Conservation (phyloP, 2,113 vertebrate genomes). For the Hassar affinis region DNA sequence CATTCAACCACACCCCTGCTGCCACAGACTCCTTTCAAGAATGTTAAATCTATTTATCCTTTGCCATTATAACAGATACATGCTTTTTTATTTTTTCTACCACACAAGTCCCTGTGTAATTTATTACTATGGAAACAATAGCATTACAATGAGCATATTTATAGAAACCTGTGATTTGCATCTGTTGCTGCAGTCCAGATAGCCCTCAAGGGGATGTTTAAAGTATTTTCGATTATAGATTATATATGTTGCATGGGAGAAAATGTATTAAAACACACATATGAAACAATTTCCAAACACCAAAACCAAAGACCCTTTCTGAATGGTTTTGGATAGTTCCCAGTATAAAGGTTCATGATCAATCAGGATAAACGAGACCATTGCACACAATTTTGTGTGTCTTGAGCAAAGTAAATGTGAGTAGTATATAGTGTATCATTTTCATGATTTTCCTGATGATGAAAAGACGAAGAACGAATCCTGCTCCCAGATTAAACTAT, state of each 20-base stretch:
- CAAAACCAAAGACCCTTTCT: background rate
- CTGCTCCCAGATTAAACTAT: background rate
- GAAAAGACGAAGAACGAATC: background rate
- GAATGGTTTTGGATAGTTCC: background rate
- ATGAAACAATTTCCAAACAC: background rate
- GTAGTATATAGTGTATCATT: background rate
- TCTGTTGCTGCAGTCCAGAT: background rate
- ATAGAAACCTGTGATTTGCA: background rate
- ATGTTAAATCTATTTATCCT: too few species aligned
- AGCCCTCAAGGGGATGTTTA: background rate
- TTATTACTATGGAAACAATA: background rate
- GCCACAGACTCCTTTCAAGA: too few species aligned
- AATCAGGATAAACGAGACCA: background rate
- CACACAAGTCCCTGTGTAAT: background rate
- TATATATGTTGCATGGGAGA: background rate
- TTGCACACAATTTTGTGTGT: background rate
- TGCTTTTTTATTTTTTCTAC: too few species aligned
- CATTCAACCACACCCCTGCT: too few species aligned
- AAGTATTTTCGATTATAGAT: background rate
- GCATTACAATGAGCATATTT: background rate
- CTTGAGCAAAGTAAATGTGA: background rate
- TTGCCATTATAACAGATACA: too few species aligned
- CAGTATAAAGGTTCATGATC: background rate
- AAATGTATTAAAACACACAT: background rate
- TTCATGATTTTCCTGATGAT: too few species aligned